These are phyloP conservation scores for Crocodylus rhombifer DNA, from an alignment of 2,797 vertebrate genomes.

Conservation along the genomic window DNA sequence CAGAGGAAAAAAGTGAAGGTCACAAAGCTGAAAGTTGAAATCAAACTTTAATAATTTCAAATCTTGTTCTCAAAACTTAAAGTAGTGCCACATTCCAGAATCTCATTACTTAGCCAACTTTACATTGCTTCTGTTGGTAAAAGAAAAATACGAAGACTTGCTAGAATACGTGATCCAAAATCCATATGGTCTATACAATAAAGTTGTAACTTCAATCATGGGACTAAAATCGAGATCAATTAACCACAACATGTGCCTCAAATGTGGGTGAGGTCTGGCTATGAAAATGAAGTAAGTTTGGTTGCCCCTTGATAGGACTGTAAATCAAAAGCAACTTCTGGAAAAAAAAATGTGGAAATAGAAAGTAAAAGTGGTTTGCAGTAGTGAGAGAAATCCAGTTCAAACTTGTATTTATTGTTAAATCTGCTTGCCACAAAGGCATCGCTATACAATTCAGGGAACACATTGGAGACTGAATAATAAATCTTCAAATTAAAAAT, in stretches of 20 bases:
- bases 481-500: background rate
- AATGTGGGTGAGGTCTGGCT: background rate
- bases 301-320: background rate
- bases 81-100: background rate
- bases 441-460: constrained; percentile 22
- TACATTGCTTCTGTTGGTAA: background rate
- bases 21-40: background rate
- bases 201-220: background rate
- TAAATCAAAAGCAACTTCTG: background rate
- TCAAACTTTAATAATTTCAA: background rate
- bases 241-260: background rate
- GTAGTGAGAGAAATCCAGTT: constrained; percentile 2
- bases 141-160: background rate
- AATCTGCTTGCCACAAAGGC: constrained; percentile 10
- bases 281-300: background rate
- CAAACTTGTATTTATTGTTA: background rate
- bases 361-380: background rate
- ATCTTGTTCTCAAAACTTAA: background rate
- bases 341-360: background rate
- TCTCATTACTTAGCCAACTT: background rate
- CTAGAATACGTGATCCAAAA: background rate
- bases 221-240: background rate
- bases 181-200: background rate
- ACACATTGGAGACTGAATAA: background rate
- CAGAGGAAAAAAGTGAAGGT: background rate